These are phyloP conservation scores for Penelope pileata DNA, from an alignment of 2,113 vertebrate species.

Conservation along the genomic window DNA sequence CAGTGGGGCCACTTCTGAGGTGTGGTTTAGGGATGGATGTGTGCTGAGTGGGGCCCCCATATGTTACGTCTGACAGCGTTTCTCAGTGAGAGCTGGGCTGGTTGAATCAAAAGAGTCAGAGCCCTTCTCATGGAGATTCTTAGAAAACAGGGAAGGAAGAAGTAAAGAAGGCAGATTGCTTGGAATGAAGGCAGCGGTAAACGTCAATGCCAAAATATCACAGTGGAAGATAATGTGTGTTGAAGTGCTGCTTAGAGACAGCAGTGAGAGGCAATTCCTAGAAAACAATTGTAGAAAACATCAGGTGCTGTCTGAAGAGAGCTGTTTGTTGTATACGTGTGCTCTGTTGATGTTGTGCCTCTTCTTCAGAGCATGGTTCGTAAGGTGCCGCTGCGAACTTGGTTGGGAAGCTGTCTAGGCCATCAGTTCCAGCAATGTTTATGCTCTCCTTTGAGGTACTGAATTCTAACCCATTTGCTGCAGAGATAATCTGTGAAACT, in stretches of 20 bases:
- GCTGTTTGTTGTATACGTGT: neutral
- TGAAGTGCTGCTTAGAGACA: neutral
- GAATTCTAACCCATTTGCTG: neutral
- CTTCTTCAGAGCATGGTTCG: neutral
- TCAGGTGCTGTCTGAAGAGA: neutral
- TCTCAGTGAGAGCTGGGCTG: accelerated
- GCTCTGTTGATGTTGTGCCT: neutral
- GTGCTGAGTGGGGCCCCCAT: neutral
- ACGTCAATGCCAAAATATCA: neutral
- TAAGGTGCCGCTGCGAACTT: neutral
- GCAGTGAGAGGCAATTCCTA: neutral
- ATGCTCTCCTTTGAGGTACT: neutral
- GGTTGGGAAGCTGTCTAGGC: neutral
- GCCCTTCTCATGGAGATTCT: neutral
- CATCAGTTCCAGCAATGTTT: neutral
- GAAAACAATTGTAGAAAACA: neutral
- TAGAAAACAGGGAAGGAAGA: neutral
- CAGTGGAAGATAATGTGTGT: neutral
- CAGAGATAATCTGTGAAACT: neutral
- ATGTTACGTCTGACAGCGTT: neutral
- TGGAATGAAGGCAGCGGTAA: neutral
- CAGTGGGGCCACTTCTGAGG: neutral
- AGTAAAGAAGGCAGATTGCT: neutral
- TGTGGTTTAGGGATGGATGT: neutral
- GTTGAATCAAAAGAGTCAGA: neutral